A percentile compares a stretch with the other conserved stretches of the same genome.
phyloP scores from a whole-genome alignment of 2,888 invertebrate species.

The Drosophila neotestacea region DNA sequence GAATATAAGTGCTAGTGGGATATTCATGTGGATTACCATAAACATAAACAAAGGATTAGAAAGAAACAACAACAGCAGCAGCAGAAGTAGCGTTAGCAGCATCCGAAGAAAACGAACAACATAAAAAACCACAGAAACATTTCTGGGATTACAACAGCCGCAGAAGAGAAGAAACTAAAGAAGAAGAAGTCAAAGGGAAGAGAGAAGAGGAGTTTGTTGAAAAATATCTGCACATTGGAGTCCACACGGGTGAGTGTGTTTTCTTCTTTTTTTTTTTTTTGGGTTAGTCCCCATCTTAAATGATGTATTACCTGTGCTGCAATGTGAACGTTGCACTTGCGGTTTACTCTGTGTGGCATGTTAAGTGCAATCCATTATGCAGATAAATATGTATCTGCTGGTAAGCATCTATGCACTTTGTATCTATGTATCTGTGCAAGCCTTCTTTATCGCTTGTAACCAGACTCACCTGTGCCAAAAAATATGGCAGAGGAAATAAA shows the following conservation, averaged over 20 bases:
- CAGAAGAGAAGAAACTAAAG: constrained; percentile 13
- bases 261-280: not conserved
- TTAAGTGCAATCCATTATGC: constrained; percentile 81
- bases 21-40: constrained; percentile 74
- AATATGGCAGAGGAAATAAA: constrained; percentile 2
- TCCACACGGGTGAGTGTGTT: constrained; percentile 64
- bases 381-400: constrained; percentile 56
- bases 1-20: constrained; percentile 46
- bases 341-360: constrained; percentile 68
- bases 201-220: constrained; percentile 12
- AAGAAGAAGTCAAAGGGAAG: constrained; percentile 5
- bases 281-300: constrained; percentile 48
- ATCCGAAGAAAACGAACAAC: constrained; percentile 7
- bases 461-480: constrained; percentile 26
- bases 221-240: constrained; percentile 30
- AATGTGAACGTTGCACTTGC: constrained; percentile 57
- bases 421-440: constrained; percentile 11
- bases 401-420: constrained; percentile 7
- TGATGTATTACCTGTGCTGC: constrained; percentile 72
- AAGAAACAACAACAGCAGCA: constrained; percentile 41
- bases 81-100: constrained; percentile 16
- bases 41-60: constrained; percentile 81
- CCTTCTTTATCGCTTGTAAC: constrained; percentile 17
- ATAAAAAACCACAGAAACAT: constrained; percentile 54
- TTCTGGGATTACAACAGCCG: constrained; percentile 64